Conservation (phyloP, 2,888 invertebrate species). For the Aethes cnicana region DNA sequence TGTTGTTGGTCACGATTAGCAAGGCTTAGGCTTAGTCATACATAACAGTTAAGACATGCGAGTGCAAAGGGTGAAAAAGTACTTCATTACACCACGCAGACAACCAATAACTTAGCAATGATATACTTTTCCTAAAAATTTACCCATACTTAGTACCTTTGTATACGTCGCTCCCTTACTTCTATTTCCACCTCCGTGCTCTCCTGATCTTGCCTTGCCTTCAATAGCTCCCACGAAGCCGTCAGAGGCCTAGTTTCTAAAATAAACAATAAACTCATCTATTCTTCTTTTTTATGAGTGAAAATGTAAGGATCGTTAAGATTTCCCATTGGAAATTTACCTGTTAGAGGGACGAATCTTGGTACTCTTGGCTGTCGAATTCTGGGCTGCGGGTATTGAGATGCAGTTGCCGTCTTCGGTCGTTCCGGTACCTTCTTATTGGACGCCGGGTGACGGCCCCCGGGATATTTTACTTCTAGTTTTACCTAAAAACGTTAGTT, state of each 20-base stretch:
- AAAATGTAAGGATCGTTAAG: too few species aligned
- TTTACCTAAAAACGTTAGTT: constrained; percentile 49
- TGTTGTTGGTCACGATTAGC: too few species aligned
- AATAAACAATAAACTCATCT: too few species aligned
- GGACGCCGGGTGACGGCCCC: constrained; percentile 42
- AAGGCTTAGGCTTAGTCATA: too few species aligned
- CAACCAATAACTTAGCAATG: too few species aligned
- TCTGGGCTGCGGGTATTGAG: constrained; percentile 49
- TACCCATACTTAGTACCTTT: constrained; percentile 56
- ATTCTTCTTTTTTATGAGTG: too few species aligned
- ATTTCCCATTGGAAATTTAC: constrained; percentile 58
- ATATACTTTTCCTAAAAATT: too few species aligned
- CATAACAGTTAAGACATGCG: too few species aligned
- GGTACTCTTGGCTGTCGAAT: constrained; percentile 49
- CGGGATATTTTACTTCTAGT: constrained; percentile 43
- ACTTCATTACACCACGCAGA: too few species aligned
- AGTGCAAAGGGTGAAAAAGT: too few species aligned
- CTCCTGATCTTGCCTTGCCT: constrained; percentile 57
- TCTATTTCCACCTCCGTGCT: constrained; percentile 81
- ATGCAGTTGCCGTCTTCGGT: constrained; percentile 40
- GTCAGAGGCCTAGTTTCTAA: constrained; percentile 61
- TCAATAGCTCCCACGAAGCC: constrained; percentile 70
- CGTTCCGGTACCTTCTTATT: constrained; percentile 43
- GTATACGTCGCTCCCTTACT: constrained; percentile 76
- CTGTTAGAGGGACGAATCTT: constrained; percentile 60